phyloP scores from a whole-genome alignment of 37 sponge, comb jelly and placozoan genomes.

The Bolinopsis microptera region DNA sequence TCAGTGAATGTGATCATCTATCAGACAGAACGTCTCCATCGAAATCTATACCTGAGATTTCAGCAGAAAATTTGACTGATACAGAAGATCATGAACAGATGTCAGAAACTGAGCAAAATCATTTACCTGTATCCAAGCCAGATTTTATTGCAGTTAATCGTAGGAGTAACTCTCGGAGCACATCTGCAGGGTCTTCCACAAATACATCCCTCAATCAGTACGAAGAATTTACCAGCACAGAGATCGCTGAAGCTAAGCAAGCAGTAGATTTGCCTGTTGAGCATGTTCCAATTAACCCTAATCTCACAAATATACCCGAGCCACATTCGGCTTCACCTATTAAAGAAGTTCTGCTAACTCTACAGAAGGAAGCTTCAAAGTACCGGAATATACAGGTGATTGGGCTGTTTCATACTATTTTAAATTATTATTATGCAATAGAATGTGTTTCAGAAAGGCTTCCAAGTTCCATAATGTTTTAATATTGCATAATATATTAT shows the following conservation, averaged over 20 bases:
- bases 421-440: no score
- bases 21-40: conserved; percentile 12
- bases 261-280: neutral
- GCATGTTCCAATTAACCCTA: neutral
- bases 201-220: neutral
- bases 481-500: no score
- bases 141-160: neutral
- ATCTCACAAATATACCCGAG: neutral
- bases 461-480: no score
- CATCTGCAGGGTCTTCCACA: neutral
- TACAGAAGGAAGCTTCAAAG: conserved; percentile 53
- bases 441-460: no score
- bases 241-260: neutral
- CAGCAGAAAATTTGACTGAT: neutral
- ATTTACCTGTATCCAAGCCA: neutral
- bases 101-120: neutral
- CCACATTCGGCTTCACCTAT: conserved; percentile 54
- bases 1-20: neutral
- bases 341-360: conserved; percentile 17
- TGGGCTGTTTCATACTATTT: no score
- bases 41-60: conserved; percentile 7
- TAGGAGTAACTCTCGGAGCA: neutral
- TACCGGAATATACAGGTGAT: conserved; percentile 54
- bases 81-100: neutral
- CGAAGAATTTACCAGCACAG: neutral